Evolutionary conservation across 2,888 invertebrate species (phyloP).

Genomic region (Diogma glabrata): DNA sequence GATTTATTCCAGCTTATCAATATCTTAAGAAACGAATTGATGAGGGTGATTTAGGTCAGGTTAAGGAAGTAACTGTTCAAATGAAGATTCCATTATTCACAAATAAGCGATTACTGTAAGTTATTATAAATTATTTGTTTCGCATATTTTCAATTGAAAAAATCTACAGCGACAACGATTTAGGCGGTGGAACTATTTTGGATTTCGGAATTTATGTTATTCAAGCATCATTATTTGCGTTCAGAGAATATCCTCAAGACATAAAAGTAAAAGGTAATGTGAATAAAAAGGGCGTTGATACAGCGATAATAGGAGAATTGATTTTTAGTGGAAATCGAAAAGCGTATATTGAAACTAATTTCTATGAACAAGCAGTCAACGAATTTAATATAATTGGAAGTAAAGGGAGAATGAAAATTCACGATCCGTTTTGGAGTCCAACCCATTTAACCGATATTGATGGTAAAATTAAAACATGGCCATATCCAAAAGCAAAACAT

Average conservation of each 20-base stretch:
- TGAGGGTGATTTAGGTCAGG: conserved; percentile 55
- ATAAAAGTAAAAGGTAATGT: conserved; percentile 57
- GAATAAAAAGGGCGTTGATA: conserved; percentile 61
- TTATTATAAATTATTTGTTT: neutral
- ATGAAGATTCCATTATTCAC: conserved; percentile 52
- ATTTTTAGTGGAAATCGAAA: conserved; percentile 29
- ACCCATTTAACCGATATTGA: conserved; percentile 53
- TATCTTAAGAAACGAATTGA: conserved; percentile 54
- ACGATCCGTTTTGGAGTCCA: conserved; percentile 57
- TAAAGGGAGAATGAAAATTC: conserved; percentile 36
- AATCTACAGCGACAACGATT: conserved; percentile 41
- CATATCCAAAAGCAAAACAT: conserved; percentile 46
- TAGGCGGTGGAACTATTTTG: conserved; percentile 68
- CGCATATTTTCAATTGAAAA: neutral
- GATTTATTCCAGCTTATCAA: conserved; percentile 67
- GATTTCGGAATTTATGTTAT: conserved; percentile 69
- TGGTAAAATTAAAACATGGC: conserved; percentile 49
- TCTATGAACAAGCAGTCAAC: conserved; percentile 24
- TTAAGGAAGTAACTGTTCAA: conserved; percentile 50
- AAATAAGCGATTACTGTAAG: conserved; percentile 39
- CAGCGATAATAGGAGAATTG: conserved; percentile 30
- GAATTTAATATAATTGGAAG: conserved; percentile 31
- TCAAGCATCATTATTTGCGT: conserved; percentile 60
- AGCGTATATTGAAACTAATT: conserved; percentile 27
- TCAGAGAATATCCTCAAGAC: conserved; percentile 54